Evolutionary conservation across 2,113 vertebrate genomes (phyloP).

Genomic region (Chitala chitala): DNA sequence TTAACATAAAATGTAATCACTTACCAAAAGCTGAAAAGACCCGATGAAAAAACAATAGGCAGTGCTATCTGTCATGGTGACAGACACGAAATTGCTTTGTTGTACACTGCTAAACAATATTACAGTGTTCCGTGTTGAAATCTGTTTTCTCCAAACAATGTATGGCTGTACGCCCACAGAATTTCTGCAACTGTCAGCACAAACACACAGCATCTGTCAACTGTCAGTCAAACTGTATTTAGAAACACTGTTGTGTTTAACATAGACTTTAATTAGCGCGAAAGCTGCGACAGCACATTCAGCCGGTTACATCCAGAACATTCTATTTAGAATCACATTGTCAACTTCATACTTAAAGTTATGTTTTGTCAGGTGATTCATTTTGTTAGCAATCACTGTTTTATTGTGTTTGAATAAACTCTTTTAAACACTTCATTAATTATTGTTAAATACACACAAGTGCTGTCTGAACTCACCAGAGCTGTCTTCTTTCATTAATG

Average conservation of each 20-base stretch:
- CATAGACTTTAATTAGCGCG: not conserved
- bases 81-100: constrained; percentile 17
- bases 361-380: no score
- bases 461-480: no score
- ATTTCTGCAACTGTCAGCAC: not conserved
- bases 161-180: not conserved
- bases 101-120: constrained; percentile 3
- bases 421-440: no score
- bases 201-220: constrained; percentile 1
- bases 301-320: not conserved
- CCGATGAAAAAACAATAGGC: constrained; percentile 12
- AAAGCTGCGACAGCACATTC: not conserved
- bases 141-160: not conserved
- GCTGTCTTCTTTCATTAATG: no score
- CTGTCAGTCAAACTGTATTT: not conserved
- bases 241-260: not conserved
- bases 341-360: no score
- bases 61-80: constrained; percentile 7
- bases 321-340: no score
- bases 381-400: no score
- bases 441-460: no score
- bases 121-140: constrained; percentile 9
- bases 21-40: constrained; percentile 9
- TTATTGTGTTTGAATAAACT: no score
- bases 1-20: constrained; percentile 10